Percentiles rank a stretch among this genome's conserved stretches.
Evolutionary conservation across 1,140 invertebrate species (phyloP).

Genomic region (Drosophila ambigua): DNA sequence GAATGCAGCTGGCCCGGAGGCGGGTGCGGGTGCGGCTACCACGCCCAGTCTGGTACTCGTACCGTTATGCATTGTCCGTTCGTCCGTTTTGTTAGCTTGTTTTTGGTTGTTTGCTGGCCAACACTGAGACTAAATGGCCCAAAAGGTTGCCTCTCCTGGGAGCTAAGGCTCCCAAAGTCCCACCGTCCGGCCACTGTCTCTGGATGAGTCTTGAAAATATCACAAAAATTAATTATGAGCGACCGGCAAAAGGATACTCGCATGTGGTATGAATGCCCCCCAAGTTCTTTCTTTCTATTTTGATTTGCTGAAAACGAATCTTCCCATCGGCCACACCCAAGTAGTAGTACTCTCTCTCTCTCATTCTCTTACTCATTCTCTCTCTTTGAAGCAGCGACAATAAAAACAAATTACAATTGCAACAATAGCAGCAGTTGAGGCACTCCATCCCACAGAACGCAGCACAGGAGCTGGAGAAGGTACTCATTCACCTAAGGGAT

Average conservation of each 20-base stretch:
- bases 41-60: constrained; percentile 42
- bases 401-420: constrained; percentile 73
- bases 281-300: constrained; percentile 42
- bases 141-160: constrained; percentile 77
- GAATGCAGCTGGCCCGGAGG: constrained; percentile 29
- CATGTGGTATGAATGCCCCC: constrained; percentile 24
- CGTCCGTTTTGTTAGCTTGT: constrained; percentile 36
- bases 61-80: constrained; percentile 46
- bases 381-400: constrained; percentile 37
- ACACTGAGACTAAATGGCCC: constrained; percentile 77
- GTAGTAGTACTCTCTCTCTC: background rate
- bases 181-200: constrained; percentile 24
- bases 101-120: constrained; percentile 37
- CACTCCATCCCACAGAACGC: constrained; percentile 15
- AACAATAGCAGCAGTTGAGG: constrained; percentile 50
- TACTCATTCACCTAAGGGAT: background rate
- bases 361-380: background rate
- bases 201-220: constrained; percentile 75
- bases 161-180: constrained; percentile 30
- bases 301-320: constrained; percentile 20
- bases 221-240: constrained; percentile 81
- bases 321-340: constrained; percentile 22
- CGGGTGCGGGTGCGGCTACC: constrained; percentile 24
- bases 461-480: constrained; percentile 13
- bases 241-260: constrained; percentile 34